These are phyloP conservation scores for Rhyacophila evoluta DNA, from an alignment of 2,888 invertebrate genomes.

Conservation along the genomic window DNA sequence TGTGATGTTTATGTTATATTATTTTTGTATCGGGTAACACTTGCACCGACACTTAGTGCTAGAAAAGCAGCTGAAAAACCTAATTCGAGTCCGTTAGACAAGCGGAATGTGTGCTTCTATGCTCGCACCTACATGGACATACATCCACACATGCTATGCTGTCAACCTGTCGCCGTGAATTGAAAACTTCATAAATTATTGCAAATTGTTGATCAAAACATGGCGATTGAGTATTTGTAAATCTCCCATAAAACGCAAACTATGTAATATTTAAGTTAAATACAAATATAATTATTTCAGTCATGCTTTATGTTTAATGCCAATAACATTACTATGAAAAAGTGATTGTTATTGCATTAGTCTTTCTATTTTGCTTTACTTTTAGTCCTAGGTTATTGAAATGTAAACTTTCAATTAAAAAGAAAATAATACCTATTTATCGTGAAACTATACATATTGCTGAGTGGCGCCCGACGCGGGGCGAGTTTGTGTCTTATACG, in stretches of 20 bases:
- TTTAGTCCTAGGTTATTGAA: too few relatives aligned
- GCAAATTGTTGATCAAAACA: not conserved
- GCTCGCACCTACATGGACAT: not conserved
- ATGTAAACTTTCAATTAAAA: too few relatives aligned
- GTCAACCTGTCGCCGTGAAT: not conserved
- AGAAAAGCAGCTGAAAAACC: constrained; percentile 54
- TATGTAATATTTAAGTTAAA: too few relatives aligned
- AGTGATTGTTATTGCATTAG: too few relatives aligned
- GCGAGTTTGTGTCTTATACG: constrained; percentile 31
- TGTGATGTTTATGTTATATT: constrained; percentile 42
- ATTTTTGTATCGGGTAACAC: constrained; percentile 39
- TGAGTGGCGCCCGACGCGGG: too few relatives aligned
- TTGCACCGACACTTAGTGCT: constrained; percentile 53
- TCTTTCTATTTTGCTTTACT: too few relatives aligned
- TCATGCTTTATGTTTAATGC: too few relatives aligned
- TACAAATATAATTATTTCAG: too few relatives aligned
- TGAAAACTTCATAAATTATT: constrained; percentile 14
- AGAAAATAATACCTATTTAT: too few relatives aligned
- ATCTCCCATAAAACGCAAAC: not conserved
- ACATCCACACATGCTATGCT: not conserved
- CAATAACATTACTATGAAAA: too few relatives aligned
- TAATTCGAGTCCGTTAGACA: constrained; percentile 3
- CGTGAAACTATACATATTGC: too few relatives aligned
- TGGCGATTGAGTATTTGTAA: not conserved
- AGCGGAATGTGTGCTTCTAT: not conserved